Evolutionary conservation across 2,113 vertebrate genomes (phyloP).

Genomic region (Castor canadensis): DNA sequence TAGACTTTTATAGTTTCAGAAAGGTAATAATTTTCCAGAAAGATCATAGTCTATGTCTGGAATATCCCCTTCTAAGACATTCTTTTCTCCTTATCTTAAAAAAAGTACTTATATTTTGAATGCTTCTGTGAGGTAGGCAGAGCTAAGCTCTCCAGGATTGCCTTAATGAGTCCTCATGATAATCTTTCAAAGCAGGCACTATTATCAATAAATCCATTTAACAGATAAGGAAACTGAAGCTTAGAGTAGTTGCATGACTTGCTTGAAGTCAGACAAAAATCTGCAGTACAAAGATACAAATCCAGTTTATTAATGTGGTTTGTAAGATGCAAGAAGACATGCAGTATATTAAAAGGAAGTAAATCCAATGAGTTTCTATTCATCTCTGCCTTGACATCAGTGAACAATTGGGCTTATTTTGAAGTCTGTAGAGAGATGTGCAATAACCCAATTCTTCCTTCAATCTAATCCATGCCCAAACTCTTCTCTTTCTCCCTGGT

Average conservation of each 20-base stretch:
- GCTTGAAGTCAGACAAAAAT: not conserved
- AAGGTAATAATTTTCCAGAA: not conserved
- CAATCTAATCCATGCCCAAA: not conserved
- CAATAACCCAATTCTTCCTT: not conserved
- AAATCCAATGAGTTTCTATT: not conserved
- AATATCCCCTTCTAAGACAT: not conserved
- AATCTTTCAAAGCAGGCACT: not conserved
- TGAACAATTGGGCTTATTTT: not conserved
- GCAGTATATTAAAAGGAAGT: not conserved
- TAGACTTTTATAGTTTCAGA: conserved; percentile 9
- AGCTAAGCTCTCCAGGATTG: not conserved
- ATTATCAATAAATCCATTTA: not conserved
- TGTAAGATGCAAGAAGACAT: not conserved
- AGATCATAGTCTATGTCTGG: not conserved
- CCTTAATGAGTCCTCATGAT: not conserved
- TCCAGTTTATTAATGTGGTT: not conserved
- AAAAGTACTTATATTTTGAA: conserved; percentile 9
- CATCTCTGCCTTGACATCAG: not conserved
- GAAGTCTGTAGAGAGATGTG: not conserved
- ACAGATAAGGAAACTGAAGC: not conserved
- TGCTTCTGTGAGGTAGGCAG: not conserved
- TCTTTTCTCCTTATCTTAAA: not conserved
- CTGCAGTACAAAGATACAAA: not conserved
- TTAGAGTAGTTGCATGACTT: not conserved
- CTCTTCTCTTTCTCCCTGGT: not conserved